Percentiles rank a stretch among this genome's conserved stretches.
Evolutionary conservation across 53 echinoderm and acorn worm genomes (phyloP).

Genomic region (Holothuria leucospilota): DNA sequence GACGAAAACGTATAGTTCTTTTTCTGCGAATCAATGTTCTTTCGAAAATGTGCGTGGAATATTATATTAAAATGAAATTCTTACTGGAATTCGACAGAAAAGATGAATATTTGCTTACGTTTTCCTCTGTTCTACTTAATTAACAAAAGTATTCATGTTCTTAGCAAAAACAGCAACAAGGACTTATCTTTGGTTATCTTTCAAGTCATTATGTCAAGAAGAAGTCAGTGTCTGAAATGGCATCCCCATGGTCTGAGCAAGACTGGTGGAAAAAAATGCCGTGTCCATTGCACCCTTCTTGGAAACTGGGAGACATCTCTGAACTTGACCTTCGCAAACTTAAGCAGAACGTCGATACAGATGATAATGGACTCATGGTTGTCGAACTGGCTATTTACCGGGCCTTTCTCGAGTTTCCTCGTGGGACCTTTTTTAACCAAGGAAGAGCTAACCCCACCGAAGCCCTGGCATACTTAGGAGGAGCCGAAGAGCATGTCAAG

Average conservation of each 20-base stretch:
- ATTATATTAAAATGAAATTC: no score
- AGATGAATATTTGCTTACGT: no score
- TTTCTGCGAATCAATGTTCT: no score
- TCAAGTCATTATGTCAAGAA: no score
- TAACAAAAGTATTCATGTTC: no score
- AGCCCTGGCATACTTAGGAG: background rate
- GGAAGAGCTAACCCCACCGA: background rate
- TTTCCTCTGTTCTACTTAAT: no score
- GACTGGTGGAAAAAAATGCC: conserved; percentile 17
- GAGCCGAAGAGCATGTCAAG: background rate
- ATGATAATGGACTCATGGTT: conserved; percentile 7
- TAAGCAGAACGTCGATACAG: conserved; percentile 22
- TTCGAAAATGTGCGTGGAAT: no score
- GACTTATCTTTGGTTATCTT: no score
- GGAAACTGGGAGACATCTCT: background rate
- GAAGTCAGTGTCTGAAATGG: no score
- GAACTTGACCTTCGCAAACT: conserved; percentile 10
- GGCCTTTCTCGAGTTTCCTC: conserved; percentile 19
- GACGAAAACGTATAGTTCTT: no score
- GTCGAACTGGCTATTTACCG: conserved; percentile 19
- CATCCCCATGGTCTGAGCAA: background rate
- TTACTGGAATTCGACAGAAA: no score
- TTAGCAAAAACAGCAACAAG: no score
- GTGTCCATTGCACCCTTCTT: conserved; percentile 28
- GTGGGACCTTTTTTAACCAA: conserved; percentile 1